Percentiles rank a stretch among this genome's conserved stretches.
Conservation (phyloP, 2,113 vertebrate species). For the Neodontobutis hainanensis region DNA sequence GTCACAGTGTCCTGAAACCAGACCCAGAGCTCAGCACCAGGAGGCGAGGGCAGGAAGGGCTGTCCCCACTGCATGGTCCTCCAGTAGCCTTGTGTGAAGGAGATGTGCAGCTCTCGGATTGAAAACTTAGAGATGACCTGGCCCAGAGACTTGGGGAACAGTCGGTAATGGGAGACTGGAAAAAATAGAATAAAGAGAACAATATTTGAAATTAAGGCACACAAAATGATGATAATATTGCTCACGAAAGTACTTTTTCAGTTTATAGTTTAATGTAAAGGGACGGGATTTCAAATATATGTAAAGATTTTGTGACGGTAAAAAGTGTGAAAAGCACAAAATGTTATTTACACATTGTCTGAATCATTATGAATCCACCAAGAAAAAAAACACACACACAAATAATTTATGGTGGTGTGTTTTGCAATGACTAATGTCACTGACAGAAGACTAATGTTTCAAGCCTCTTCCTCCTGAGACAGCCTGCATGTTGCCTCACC, state of each 20-base stretch:
- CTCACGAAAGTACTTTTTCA: no score
- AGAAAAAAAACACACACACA: no score
- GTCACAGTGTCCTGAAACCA: slow-evolving; percentile 94
- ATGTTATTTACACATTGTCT: no score
- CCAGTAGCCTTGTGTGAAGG: slow-evolving; percentile 91
- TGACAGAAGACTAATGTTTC: no score
- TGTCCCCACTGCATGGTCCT: slow-evolving; percentile 92
- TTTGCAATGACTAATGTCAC: no score
- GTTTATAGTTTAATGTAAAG: no score
- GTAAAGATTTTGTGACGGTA: no score
- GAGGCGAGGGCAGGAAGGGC: slow-evolving; percentile 88
- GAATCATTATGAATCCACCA: no score
- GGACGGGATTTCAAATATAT: no score
- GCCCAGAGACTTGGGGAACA: slow-evolving; percentile 95
- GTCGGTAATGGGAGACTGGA: slow-evolving; percentile 91
- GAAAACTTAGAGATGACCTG: slow-evolving; percentile 93
- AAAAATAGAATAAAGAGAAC: background rate
- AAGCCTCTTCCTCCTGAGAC: background rate
- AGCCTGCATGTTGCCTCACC: slow-evolving; percentile 66
- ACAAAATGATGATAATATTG: no score
- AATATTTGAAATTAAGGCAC: background rate
- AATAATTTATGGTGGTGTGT: no score
- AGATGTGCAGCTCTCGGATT: slow-evolving; percentile 89
- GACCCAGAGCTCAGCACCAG: slow-evolving; percentile 87
- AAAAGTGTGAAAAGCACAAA: no score